Base-by-base conservation (phyloP, 2,113 vertebrate genomes). In the Campylomormyrus numenius region DNA sequence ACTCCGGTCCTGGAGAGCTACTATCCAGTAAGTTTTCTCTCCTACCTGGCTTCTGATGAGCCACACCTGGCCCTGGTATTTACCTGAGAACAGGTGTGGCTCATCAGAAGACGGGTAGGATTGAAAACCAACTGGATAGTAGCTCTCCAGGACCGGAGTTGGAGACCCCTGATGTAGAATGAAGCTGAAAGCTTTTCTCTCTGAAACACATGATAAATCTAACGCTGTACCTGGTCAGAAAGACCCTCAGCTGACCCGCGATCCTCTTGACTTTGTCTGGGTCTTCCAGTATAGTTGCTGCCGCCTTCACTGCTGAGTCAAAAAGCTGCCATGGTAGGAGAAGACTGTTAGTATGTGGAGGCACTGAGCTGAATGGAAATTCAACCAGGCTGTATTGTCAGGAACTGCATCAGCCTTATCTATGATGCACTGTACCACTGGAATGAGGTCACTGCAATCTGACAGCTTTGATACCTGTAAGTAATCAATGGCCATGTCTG, bases 401-500 rank as follows among this genome's bases (percentile, higher is more conserved):
- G 42, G 19, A 45, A 31, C 83, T 49, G 83, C 19, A 3, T 46
- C 35, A 85, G 39, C 45, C 45, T 35, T 11, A 31, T 56, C 50
- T n/a, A 45, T 15, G 27, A 15, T 11, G 19, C 39, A 46, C 42
- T 84, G 42, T 46, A n/a, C 42, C 17, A 24, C 24, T 0, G 45
- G 24, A 24, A 85, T 24, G 21, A 48, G 19, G 42, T 85, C 35
- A 85, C 21, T 85, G 39, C 83, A 45, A 24, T 46, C 35, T 11
- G 24, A 48, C 45, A 48, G 45, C 4, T 83, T 83, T 83, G 31
- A 90, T 95, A 99, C 98, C 98, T 97, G 97, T 56, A 99, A 96
- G 90, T 97, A 91, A 93, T 98, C 96, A 11, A 96, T 96, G 88
- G 97, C 94, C 70, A 98, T 94, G 0, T 95, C 94, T 21, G 97